phyloP scores from a whole-genome alignment of 2,113 vertebrate genomes.

The Chionodraco myersi region DNA sequence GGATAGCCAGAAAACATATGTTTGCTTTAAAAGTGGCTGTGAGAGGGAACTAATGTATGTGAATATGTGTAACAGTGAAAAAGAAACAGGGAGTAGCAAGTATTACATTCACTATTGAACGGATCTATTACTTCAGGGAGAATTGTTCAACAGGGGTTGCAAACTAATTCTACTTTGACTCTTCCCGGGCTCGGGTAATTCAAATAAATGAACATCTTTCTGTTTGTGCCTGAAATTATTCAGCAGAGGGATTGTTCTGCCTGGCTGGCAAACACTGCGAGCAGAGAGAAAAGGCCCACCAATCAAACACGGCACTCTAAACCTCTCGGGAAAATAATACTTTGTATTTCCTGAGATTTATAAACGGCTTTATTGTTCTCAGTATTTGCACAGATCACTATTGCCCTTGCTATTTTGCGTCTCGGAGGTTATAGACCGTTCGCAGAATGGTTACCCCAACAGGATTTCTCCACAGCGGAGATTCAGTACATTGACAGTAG shows the following conservation, averaged over 20 bases:
- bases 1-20: not conserved
- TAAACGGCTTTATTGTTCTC: conserved; percentile 26
- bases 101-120: not conserved
- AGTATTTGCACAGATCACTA: conserved; percentile 21
- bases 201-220: conserved; percentile 59
- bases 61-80: not conserved
- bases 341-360: conserved; percentile 30
- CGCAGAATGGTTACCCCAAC: conserved; percentile 12
- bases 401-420: not conserved
- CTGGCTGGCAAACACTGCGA: conserved; percentile 4
- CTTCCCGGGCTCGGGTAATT: conserved; percentile 48
- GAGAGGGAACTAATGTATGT: not conserved
- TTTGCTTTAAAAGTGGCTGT: not conserved
- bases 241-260: conserved; percentile 31
- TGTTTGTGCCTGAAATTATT: conserved; percentile 53
- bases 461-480: not conserved
- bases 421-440: not conserved
- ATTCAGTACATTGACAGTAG: not conserved
- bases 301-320: conserved; percentile 16
- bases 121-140: not conserved
- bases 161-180: conserved; percentile 19
- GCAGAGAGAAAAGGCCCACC: conserved; percentile 3
- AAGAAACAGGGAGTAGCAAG: not conserved
- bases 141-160: not conserved
- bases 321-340: not conserved